These are phyloP conservation scores for Enteromius mattozi DNA, from an alignment of 2,797 vertebrate genomes.

Conservation along the genomic window DNA sequence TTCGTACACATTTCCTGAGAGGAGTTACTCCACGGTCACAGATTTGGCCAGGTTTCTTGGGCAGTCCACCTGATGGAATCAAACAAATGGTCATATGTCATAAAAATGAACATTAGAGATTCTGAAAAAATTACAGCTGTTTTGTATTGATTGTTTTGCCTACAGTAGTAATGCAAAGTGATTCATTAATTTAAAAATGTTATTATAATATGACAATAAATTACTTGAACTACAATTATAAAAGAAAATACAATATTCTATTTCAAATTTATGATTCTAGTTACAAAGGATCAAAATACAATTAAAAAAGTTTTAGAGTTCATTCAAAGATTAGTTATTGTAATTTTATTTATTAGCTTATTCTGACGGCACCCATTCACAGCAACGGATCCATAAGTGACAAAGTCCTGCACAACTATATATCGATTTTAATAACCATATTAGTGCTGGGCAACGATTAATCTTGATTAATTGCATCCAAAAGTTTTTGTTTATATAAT, in stretches of 20 bases:
- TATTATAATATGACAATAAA: background rate
- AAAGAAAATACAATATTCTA: background rate
- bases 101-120: background rate
- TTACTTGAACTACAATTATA: background rate
- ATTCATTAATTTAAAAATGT: background rate
- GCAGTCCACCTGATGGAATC: constrained; percentile 88
- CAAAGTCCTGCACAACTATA: too few relatives aligned
- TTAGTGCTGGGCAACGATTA: too few relatives aligned
- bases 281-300: background rate
- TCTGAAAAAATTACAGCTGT: background rate
- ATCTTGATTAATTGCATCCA: too few relatives aligned
- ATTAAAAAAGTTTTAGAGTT: background rate
- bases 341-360: too few relatives aligned
- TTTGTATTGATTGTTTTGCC: background rate
- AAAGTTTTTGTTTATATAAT: too few relatives aligned
- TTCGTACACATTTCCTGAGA: constrained; percentile 41
- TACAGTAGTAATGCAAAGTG: background rate
- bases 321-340: too few relatives aligned
- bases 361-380: too few relatives aligned
- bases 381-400: too few relatives aligned
- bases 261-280: background rate
- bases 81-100: background rate
- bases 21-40: constrained; percentile 92
- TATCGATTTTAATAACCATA: too few relatives aligned
- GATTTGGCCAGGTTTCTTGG: constrained; percentile 98